Base-by-base conservation (phyloP, 2,888 invertebrate species). In the Mechanitis messenoides region DNA sequence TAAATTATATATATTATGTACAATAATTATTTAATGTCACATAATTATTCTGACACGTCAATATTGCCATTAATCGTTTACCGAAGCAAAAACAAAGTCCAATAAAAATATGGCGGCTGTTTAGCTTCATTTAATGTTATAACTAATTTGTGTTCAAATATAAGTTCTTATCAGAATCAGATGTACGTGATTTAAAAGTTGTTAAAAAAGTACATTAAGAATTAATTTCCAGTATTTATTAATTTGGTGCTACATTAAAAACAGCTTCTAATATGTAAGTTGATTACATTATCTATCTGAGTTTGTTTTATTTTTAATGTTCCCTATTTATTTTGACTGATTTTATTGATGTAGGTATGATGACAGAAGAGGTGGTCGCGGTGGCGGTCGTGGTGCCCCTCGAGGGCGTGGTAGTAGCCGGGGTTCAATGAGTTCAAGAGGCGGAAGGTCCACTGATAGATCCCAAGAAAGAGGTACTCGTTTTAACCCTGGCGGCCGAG, bases 351-450 rank as follows among this genome's bases (percentile, higher is more conserved):
- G 67, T 70, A 91, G 91, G 91, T 91, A 90, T 71, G 90, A 91
- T 74, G 90, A 91, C 74, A 90, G 90, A 71, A 90, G 91, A 66
- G 91, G 91, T 50, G 87, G 89, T 20, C 76, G 78, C 45, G 79
- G 80, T 20, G 82, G 83, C 2, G 77, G 91, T 53, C 84, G 88
- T 45, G 74, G 84, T 47, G 72, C 78, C 0, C 55, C 65, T 0
- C 55, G 69, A 45, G 81, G 87, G 38, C 74, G 77, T 53, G 84
- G 89, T 47, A 75, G 84, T 33, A 50, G 66, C 56, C 60, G 62
- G 45, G 62, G 62, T 12, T 53, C 56, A 11, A 54, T 12, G 28
- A 55, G 59, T 55, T 73, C 79, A 1, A 76, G 85, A 11, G 79
- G 83, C 20, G 77, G 86, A 28, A 79, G 87, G 31, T 84, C 87